A percentile compares a stretch with the other conserved stretches of the same genome.
phyloP scores from a whole-genome alignment of 2,888 invertebrate genomes.

The Syritta pipiens region DNA sequence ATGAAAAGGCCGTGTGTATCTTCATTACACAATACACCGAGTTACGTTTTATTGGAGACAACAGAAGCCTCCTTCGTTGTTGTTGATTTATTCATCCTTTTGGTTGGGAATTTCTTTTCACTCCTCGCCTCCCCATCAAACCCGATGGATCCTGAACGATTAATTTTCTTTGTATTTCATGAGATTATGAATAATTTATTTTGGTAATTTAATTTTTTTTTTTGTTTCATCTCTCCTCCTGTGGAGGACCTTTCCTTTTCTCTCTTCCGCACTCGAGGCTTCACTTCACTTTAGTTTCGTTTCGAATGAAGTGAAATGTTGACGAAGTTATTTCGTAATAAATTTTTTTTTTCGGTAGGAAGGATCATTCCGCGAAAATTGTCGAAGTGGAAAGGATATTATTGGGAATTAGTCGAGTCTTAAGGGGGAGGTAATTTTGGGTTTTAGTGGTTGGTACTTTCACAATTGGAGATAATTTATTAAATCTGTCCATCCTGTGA shows the following conservation, averaged over 20 bases:
- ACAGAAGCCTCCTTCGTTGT: no score
- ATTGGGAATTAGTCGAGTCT: slow-evolving; percentile 11
- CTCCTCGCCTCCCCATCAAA: background rate
- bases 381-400: slow-evolving; percentile 1
- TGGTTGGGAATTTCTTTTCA: background rate
- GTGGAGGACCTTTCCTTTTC: background rate
- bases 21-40: slow-evolving; percentile 17
- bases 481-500: no score
- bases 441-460: background rate
- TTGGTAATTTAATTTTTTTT: slow-evolving; percentile 49
- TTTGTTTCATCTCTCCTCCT: background rate
- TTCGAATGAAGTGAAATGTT: slow-evolving; percentile 16
- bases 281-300: background rate
- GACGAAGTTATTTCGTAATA: slow-evolving; percentile 37
- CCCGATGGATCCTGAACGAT: slow-evolving; percentile 28
- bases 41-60: slow-evolving; percentile 4
- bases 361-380: background rate
- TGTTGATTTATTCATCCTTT: slow-evolving; percentile 26
- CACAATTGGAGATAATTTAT: no score
- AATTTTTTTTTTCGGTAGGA: background rate
- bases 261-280: background rate
- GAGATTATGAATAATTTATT: slow-evolving; percentile 57
- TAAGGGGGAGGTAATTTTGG: background rate
- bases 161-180: slow-evolving; percentile 45
- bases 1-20: background rate